Evolutionary conservation across 2,113 vertebrate species (phyloP).

Genomic region (Thalassoma bifasciatum): DNA sequence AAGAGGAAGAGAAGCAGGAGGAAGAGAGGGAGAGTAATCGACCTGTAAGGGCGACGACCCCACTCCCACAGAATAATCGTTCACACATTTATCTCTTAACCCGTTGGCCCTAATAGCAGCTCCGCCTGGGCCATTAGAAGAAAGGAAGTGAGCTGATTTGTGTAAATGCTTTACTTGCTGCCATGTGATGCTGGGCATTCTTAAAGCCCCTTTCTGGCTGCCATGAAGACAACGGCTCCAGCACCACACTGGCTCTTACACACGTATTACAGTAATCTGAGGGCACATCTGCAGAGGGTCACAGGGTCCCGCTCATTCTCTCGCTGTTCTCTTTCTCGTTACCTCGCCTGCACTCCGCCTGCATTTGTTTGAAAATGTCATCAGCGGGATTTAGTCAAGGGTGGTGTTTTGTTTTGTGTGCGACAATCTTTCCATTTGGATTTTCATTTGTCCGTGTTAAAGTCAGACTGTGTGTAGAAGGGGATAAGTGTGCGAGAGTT

Average conservation of each 20-base stretch:
- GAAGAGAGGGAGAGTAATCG: constrained; percentile 32
- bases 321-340: constrained; percentile 49
- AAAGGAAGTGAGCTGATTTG: constrained; percentile 71
- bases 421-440: constrained; percentile 70
- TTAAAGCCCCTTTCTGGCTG: constrained; percentile 65
- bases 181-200: constrained; percentile 45
- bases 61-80: constrained; percentile 74
- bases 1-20: background rate
- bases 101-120: constrained; percentile 69
- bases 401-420: constrained; percentile 53
- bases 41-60: constrained; percentile 66
- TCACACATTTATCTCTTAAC: constrained; percentile 81
- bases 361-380: constrained; percentile 58
- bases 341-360: constrained; percentile 59
- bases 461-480: constrained; percentile 61
- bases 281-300: constrained; percentile 76
- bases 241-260: constrained; percentile 40
- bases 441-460: constrained; percentile 69
- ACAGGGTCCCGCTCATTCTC: constrained; percentile 54
- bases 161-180: constrained; percentile 62
- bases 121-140: constrained; percentile 69
- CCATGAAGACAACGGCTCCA: constrained; percentile 63
- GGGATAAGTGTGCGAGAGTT: constrained; percentile 65
- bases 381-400: constrained; percentile 62
- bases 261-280: constrained; percentile 80